Base-by-base conservation (phyloP, 2,113 vertebrate species). In the Ciconia boyciana region DNA sequence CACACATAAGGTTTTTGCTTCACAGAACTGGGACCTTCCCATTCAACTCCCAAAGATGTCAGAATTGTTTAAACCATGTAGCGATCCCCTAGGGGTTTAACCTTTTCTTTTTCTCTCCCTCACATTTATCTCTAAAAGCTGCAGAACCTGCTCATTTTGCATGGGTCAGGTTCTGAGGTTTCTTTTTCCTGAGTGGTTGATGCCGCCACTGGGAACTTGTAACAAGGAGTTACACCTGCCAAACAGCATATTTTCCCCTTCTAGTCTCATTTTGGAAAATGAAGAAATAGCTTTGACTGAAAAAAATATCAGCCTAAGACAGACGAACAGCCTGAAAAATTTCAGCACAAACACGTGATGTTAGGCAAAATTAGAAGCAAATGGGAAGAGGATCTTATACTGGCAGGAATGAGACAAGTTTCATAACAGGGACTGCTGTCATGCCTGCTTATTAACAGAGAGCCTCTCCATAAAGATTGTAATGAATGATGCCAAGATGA, bases 281-380 rank as follows among this genome's bases (percentile, higher is more conserved):
- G 16, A 90, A 88, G 20, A 70, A 87, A 78, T 48, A 83, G n/a
- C 66, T 74, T 76, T 44, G 57, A 70, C 31, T 36, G 32, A 79
- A 93, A 87, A 94, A 64, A 90, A 49, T 14, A 78, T 61, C 92
- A 79, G 13, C 19, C 43, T 64, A 55, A 87, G 80, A 93, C 83
- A 97, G 83, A 90, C 1, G 7, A 91, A 70, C n/a, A 81, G 48
- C 65, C 31, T 78, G 31, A 92, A 94, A 93, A 94, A 68, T 32
- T 89, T 82, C 62, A 84, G 64, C 72, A 78, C 21, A 87, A 94
- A 83, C 79, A 74, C 0, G 5, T 77, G 85, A 62, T 55, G 16
- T 83, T 94, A 90, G 82, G 71, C 71, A 92, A 96, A 92, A 60
- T 89, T 90, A 84, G 36, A 90, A 96, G 92, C 44, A 84, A 95